Base-by-base conservation (phyloP, 2,113 vertebrate genomes). In the Prolemur simus region DNA sequence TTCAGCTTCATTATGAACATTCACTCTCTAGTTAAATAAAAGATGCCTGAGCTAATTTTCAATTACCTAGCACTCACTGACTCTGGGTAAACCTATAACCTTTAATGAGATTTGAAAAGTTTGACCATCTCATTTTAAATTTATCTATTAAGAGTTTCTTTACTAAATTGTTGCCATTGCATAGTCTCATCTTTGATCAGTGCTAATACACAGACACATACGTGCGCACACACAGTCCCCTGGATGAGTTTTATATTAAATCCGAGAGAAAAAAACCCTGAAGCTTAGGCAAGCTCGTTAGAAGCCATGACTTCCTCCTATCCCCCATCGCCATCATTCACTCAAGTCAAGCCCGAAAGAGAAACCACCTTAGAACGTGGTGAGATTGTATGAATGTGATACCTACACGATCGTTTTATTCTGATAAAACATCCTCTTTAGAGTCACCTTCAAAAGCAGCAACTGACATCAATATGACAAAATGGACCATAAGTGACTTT, bases 11-110 rank as follows among this genome's bases (percentile, higher is more conserved):
- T 86, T 63, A 47, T 20, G 13, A 81, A 25, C 0, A 2, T 34
- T 60, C 49, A 69, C 89, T 87, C 37, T 87, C 27, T 66, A 42
- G 39, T 96, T 60, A 96, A 95, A 87, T 80, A 94, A 94, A 64
- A 27, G 3, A 47, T 60, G 6, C 8, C 39, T 42, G 37, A 91
- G 32, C 60, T 45, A 66, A 23, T 76, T 96, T 83, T 54, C 18
- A 60, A 52, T 89, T 73, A 91, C 60, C 85, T n/a, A 81, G 18
- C 77, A 39, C 13, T 20, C 17, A 63, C 2, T 69, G 12, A 74
- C 34, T 92, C 21, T 42, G 94, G 52, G 39, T 78, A 73, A 87
- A 87, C 27, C 29, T 58, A 34, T 74, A 78, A 91, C 5, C 9
- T 82, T 85, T 73, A 89, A 12, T 63, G 87, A 82, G 34, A 66